Base-by-base conservation (phyloP, 2,888 invertebrate genomes). In the Chydorus sphaericus region DNA sequence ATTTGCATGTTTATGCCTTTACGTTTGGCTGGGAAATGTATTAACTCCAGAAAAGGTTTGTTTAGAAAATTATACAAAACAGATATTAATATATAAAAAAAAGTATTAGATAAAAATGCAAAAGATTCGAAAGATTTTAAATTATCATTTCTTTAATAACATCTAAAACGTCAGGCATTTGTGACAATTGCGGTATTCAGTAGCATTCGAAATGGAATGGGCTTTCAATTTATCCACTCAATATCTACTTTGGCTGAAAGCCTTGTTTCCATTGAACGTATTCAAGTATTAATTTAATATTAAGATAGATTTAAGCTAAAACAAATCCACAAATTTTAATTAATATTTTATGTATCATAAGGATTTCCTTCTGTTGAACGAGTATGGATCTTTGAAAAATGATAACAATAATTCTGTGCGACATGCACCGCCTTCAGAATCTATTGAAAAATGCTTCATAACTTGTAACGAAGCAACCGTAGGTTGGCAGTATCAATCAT, bases 131-230 rank as follows among this genome's bases (percentile, higher is more conserved):
- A 39, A 7, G 10, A 52, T 57, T 48, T 59, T 49, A 56, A 61
- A 20, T 57, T 79, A n/a, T n/a, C n/a, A n/a, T n/a, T n/a, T n/a
- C n/a, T n/a, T n/a, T n/a, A n/a, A n/a, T n/a, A n/a, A n/a, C n/a
- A n/a, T n/a, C n/a, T n/a, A n/a, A n/a, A n/a, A n/a, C n/a, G n/a
- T n/a, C n/a, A n/a, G 77, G 62, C 89, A n/a, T 92, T 91, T 70
- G 85, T 91, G 58, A 78, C 91, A 51, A 83, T 89, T n/a, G 84
- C 90, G 8, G 85, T 91, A 68, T 92, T 88, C 72, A 89, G 87
- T 65, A 83, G 88, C 56, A 72, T 93, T 57, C 76, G 67, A 58
- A 62, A 70, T 54, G 23, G 20, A 4, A 62, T 67, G 56, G 88
- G 87, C 0, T 82, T 90, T n/a, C 86, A 86, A 70, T 85, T 93